Percentiles rank a stretch among this genome's conserved stretches.
Conservation (phyloP, 2,797 vertebrate genomes). For the Lycodopsis pacificus region DNA sequence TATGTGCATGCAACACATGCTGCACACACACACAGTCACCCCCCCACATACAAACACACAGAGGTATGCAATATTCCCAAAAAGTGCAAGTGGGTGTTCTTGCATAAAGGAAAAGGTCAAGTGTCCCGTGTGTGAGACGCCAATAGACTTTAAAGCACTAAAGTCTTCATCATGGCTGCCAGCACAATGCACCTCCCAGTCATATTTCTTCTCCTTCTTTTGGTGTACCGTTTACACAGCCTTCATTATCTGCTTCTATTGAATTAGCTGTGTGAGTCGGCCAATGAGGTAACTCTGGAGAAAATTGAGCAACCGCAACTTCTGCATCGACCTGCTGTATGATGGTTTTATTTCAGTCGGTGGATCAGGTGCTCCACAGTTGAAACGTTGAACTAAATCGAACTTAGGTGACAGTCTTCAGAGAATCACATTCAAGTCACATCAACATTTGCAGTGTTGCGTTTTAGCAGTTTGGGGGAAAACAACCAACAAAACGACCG, state of each 20-base stretch:
- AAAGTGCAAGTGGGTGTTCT: conserved; percentile 51
- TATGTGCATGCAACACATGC: conserved; percentile 24
- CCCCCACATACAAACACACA: neutral
- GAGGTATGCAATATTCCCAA: conserved; percentile 27
- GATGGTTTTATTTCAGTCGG: neutral
- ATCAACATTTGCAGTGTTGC: conserved; percentile 22
- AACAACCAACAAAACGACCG: conserved; percentile 60
- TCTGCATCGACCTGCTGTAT: neutral
- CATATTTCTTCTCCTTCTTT: neutral
- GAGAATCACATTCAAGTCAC: conserved; percentile 17
- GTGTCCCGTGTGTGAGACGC: conserved; percentile 19
- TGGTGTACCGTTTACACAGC: conserved; percentile 7
- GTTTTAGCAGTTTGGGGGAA: conserved; percentile 45
- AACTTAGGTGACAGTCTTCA: neutral
- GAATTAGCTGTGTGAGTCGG: neutral
- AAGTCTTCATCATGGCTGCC: conserved; percentile 16
- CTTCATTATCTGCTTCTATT: neutral
- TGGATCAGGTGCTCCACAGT: neutral
- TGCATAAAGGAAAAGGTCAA: conserved; percentile 56
- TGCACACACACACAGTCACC: conserved; percentile 9
- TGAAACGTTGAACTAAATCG: neutral
- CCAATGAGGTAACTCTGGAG: neutral
- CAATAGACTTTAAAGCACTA: conserved; percentile 29
- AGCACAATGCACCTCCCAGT: neutral
- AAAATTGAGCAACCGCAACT: neutral